phyloP scores from a whole-genome alignment of 2,113 vertebrate genomes.

The Gymnogyps californianus region DNA sequence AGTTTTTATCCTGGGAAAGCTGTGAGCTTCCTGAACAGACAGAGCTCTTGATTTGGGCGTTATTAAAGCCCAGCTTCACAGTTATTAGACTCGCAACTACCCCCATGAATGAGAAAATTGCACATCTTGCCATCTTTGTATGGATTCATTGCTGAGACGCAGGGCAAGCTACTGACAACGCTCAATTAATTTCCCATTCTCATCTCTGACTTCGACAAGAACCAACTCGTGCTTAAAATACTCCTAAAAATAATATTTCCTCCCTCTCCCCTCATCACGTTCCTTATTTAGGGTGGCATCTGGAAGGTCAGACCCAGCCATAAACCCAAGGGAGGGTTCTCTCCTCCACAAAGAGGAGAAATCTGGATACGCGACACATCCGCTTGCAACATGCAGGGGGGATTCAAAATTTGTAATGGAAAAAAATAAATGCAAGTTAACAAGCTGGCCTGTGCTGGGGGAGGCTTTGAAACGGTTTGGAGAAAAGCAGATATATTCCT shows the following conservation, averaged over 20 bases:
- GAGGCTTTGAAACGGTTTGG: not conserved
- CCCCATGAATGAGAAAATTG: not conserved
- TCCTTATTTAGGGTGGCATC: not conserved
- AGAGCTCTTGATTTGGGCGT: not conserved
- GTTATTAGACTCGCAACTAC: not conserved
- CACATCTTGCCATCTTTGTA: not conserved
- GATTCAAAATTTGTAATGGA: not conserved
- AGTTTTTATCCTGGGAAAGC: not conserved
- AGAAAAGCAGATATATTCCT: not conserved
- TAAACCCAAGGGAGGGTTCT: not conserved
- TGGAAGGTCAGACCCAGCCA: not conserved
- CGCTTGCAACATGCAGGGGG: not conserved
- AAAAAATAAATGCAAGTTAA: not conserved
- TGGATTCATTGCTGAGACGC: not conserved
- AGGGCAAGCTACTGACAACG: not conserved
- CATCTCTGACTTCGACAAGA: not conserved
- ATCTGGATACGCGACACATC: not conserved
- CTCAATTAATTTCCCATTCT: not conserved
- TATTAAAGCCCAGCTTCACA: not conserved
- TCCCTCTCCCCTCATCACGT: not conserved
- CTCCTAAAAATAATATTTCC: not conserved
- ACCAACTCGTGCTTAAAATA: not conserved
- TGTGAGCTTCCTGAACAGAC: not conserved
- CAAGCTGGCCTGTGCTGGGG: not conserved
- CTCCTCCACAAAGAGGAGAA: not conserved